Percentiles rank a stretch among this genome's conserved stretches.
Conservation (phyloP, 2,113 vertebrate genomes). For the Menidia beryllina region DNA sequence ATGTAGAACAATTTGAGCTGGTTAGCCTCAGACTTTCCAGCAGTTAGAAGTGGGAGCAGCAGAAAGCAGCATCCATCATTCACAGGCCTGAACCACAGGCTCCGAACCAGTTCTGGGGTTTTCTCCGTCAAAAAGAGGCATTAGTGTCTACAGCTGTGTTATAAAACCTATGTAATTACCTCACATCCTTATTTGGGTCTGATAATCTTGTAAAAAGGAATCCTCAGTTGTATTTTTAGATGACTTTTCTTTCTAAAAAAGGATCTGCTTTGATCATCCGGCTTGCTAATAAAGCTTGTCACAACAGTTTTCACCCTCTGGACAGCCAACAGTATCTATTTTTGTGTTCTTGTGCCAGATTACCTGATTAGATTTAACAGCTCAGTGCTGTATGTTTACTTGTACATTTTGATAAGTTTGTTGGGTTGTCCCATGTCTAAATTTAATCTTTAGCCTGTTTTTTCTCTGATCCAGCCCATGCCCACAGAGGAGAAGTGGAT, state of each 20-base stretch:
- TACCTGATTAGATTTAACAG: conserved; percentile 28
- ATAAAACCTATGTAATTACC: conserved; percentile 37
- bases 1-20: not conserved
- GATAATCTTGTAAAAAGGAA: conserved; percentile 35
- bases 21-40: not conserved
- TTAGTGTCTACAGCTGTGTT: not conserved
- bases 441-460: conserved; percentile 27
- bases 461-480: conserved; percentile 24
- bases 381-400: not conserved
- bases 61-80: not conserved
- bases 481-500: conserved; percentile 51
- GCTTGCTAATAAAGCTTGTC: conserved; percentile 44
- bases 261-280: conserved; percentile 45
- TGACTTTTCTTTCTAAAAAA: conserved; percentile 26
- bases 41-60: not conserved
- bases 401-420: conserved; percentile 30
- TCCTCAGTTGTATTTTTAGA: conserved; percentile 35
- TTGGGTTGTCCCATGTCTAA: conserved; percentile 15
- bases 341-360: conserved; percentile 2
- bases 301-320: conserved; percentile 36
- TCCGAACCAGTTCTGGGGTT: not conserved
- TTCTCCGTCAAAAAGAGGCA: not conserved
- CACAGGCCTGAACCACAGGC: not conserved
- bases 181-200: conserved; percentile 32
- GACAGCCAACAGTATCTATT: conserved; percentile 10